Conservation (phyloP, 2,113 vertebrate genomes). For the Oostethus manadensis region DNA sequence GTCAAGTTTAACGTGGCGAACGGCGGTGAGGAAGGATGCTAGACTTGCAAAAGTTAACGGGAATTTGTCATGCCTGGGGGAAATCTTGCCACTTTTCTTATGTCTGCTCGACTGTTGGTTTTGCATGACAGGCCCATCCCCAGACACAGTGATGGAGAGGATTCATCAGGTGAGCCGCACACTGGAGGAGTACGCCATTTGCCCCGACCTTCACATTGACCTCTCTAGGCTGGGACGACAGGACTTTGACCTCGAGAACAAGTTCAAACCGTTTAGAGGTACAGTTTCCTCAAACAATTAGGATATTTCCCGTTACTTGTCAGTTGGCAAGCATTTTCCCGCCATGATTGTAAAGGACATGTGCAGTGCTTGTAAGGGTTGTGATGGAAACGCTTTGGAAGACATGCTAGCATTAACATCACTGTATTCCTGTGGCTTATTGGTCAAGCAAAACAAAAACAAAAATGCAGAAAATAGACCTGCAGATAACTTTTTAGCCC, state of each 20-base stretch:
- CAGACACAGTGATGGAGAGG: constrained; percentile 89
- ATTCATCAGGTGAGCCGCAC: constrained; percentile 96
- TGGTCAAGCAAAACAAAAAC: too few species aligned
- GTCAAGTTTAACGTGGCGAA: constrained; percentile 96
- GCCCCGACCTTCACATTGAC: constrained; percentile 90
- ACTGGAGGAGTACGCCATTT: constrained; percentile 94
- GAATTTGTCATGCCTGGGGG: background rate
- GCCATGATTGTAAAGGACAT: background rate
- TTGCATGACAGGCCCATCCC: constrained; percentile 79
- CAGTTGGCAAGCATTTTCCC: background rate
- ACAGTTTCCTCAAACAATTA: constrained; percentile 16
- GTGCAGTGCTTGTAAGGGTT: too few species aligned
- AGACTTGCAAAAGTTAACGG: background rate
- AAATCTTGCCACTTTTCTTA: background rate
- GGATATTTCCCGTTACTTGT: background rate
- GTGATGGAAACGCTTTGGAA: too few species aligned
- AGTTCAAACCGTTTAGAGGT: constrained; percentile 99
- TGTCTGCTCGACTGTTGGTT: background rate
- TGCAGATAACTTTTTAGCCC: too few species aligned
- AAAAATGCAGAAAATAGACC: too few species aligned
- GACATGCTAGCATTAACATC: background rate
- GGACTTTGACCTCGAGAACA: constrained; percentile 98
- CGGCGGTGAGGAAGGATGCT: constrained; percentile 77
- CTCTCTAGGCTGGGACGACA: constrained; percentile 92
- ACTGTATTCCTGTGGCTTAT: too few species aligned